phyloP scores from a whole-genome alignment of 1,140 invertebrate genomes.

The Nomia melanderi region DNA sequence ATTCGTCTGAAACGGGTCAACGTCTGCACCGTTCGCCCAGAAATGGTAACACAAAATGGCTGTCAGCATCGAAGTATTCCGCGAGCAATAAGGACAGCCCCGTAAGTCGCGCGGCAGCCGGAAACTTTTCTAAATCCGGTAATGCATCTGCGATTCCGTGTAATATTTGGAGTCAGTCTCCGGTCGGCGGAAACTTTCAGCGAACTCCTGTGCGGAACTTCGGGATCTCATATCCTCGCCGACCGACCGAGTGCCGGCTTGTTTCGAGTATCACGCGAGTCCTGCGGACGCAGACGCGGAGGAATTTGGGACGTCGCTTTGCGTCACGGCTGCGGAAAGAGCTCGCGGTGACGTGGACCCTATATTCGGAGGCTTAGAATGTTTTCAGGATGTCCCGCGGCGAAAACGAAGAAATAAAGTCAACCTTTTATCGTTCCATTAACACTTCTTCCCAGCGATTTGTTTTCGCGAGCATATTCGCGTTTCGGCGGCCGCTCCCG shows the following conservation, averaged over 20 bases:
- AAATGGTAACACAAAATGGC: no score
- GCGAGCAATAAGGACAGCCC: constrained; percentile 13
- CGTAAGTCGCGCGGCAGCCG: constrained; percentile 7
- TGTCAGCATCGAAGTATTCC: background rate
- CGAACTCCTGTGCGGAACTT: constrained; percentile 20
- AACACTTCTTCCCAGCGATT: background rate
- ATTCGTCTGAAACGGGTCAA: background rate
- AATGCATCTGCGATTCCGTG: constrained; percentile 26
- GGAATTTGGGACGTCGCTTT: constrained; percentile 49
- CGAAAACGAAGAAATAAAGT: background rate
- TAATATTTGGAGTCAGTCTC: constrained; percentile 23
- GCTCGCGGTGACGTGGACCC: constrained; percentile 46
- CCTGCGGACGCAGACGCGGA: constrained; percentile 24
- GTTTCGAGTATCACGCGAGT: constrained; percentile 5
- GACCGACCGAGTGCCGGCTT: constrained; percentile 13
- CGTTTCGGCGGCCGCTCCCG: background rate
- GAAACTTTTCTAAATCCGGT: constrained; percentile 30
- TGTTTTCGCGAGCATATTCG: background rate
- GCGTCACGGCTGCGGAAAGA: constrained; percentile 41
- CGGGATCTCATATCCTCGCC: constrained; percentile 37
- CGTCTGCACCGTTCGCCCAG: background rate
- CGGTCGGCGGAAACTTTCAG: constrained; percentile 19
- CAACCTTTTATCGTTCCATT: background rate
- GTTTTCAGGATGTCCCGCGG: constrained; percentile 25
- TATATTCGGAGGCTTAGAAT: constrained; percentile 42